Evolutionary conservation across 2,888 invertebrate genomes (phyloP).

Genomic region (Listrodromus nycthemerus): DNA sequence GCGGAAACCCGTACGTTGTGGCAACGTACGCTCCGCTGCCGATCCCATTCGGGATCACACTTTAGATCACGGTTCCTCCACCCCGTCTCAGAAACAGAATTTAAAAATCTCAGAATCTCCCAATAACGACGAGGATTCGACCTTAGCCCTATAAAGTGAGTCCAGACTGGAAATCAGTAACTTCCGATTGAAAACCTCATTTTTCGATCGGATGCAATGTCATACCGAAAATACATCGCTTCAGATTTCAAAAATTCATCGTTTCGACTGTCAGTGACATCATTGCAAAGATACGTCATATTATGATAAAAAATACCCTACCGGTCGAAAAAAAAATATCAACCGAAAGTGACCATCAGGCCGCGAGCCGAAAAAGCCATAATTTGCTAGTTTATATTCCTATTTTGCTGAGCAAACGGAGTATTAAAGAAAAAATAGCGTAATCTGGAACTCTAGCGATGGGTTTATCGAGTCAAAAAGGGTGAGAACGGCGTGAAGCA

Average conservation of each 20-base stretch:
- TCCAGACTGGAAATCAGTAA: not conserved
- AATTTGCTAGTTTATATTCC: no score
- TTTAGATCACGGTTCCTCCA: slow-evolving; percentile 35
- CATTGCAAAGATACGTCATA: no score
- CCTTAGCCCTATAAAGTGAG: not conserved
- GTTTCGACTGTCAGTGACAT: no score
- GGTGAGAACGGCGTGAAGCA: slow-evolving; percentile 27
- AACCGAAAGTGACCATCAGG: no score
- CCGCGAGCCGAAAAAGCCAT: no score
- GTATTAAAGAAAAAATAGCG: not conserved
- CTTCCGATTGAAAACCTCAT: no score
- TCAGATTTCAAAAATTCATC: no score
- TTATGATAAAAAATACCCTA: no score
- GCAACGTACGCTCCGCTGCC: slow-evolving; percentile 37
- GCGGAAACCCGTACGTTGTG: slow-evolving; percentile 80
- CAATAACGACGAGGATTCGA: not conserved
- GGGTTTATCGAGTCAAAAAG: slow-evolving; percentile 23
- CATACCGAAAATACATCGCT: no score
- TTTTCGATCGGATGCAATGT: no score
- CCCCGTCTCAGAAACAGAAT: not conserved
- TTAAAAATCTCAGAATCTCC: not conserved
- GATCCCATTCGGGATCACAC: slow-evolving; percentile 29
- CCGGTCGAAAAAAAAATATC: no score
- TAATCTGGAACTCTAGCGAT: not conserved
- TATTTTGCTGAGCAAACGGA: not conserved